Evolutionary conservation across 2,797 vertebrate genomes (phyloP), one percentile per base, ranked within the genome.

Genomic region (Amniataba percoides): DNA sequence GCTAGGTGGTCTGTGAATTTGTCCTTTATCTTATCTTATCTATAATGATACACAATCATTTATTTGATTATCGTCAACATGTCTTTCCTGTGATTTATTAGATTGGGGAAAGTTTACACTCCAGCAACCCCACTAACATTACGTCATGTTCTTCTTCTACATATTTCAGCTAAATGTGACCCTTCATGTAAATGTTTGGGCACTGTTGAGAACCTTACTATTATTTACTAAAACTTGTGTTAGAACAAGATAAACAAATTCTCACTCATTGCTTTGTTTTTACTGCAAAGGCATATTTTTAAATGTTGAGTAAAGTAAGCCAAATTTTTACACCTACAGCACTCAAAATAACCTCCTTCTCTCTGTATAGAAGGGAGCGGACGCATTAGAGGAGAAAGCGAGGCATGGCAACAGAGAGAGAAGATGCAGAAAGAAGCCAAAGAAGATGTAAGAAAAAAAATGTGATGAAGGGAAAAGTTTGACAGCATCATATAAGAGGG

Each of bases 181-280:
- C 19, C 27, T 7, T 19, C 13, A 43, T 14, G 42, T 60, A 5
- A 1, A 18, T 60, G 0, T 42, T 23, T 18, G 8, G 12, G 7
- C 15, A 6, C 56, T 1, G 1, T 9, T 45, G 15, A 9, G 16
- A 61, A 18, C 16, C 34, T 51, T 8, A 21, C 48, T 52, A 25
- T 52, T 25, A 66, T 53, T 53, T 40, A 48, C n/a, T 65, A 2
- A 67, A 67, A 16, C 11, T 31, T 68, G n/a, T 45, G 12, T 9
- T 31, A 31, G 40, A 39, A 31, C 27, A 16, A 36, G 45, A 34
- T 23, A 1, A 6, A 21, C 7, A 34, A 49, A n/a, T n/a, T 7
- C 15, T 27, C 42, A 45, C 23, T 61, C 60, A 34, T 21, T 48
- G 45, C 18, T 34, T 3, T 14, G 7, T 34, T 12, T 34, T 49